Percentiles rank a stretch among this genome's conserved stretches.
These are phyloP conservation scores for Verasper variegatus DNA, from an alignment of 2,113 vertebrate species.

Conservation along the genomic window DNA sequence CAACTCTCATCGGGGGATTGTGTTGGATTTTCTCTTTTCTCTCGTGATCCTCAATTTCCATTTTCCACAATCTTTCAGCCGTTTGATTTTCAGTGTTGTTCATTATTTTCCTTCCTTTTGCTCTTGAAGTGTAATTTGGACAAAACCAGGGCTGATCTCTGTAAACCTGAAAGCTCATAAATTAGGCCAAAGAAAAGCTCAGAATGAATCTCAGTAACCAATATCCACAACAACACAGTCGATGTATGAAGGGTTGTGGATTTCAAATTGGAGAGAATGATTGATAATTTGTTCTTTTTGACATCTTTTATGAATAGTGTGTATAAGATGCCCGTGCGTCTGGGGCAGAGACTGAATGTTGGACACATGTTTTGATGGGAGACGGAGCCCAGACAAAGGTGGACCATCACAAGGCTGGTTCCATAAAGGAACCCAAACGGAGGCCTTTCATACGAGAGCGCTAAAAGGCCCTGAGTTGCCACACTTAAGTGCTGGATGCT, in stretches of 20 bases:
- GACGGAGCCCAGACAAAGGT: constrained; percentile 14
- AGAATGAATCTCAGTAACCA: constrained; percentile 14
- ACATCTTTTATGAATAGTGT: too few relatives aligned
- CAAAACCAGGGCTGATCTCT: background rate
- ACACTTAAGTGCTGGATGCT: constrained; percentile 59
- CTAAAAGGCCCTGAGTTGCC: constrained; percentile 81
- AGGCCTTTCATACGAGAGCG: constrained; percentile 16
- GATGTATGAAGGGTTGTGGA: background rate
- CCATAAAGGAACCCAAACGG: background rate
- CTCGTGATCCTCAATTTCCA: background rate
- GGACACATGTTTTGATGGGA: constrained; percentile 27
- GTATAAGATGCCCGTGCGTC: background rate
- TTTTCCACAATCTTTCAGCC: constrained; percentile 2
- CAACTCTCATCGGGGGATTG: background rate
- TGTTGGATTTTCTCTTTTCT: constrained; percentile 23
- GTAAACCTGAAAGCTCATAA: background rate
- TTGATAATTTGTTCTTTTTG: background rate
- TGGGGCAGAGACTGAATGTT: background rate
- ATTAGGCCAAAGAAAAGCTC: constrained; percentile 20
- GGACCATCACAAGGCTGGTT: constrained; percentile 39
- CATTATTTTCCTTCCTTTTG: constrained; percentile 28
- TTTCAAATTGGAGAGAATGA: background rate
- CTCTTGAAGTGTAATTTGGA: constrained; percentile 33
- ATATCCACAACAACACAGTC: background rate
- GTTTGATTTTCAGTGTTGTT: constrained; percentile 19